Conservation (phyloP, 2,888 invertebrate genomes). For the Oligia strigilis region DNA sequence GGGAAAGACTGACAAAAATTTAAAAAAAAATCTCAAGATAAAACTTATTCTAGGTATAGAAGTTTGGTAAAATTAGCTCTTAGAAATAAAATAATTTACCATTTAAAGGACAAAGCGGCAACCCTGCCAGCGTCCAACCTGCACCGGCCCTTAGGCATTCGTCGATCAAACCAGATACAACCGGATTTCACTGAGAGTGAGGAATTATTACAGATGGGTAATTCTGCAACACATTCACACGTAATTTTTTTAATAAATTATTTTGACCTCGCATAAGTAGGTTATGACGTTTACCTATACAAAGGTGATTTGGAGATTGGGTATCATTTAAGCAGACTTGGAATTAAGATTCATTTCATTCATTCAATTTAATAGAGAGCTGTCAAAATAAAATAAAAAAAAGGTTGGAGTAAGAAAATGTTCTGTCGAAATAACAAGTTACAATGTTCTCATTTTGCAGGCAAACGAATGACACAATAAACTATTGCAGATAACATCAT, state of each 20-base stretch:
- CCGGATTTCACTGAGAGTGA: conserved; percentile 67
- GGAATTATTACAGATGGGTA: conserved; percentile 52
- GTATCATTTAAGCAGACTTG: background rate
- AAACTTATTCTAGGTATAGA: too few species aligned
- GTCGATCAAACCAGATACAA: conserved; percentile 66
- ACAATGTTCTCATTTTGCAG: conserved; percentile 11
- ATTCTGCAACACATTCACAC: conserved; percentile 55
- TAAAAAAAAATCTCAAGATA: too few species aligned
- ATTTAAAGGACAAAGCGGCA: conserved; percentile 11
- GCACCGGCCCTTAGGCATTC: conserved; percentile 57
- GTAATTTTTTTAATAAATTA: conserved; percentile 24
- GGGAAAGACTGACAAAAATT: too few species aligned
- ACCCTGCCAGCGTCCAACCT: conserved; percentile 34
- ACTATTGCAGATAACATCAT: conserved; percentile 18
- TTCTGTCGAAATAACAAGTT: conserved; percentile 1
- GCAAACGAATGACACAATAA: conserved; percentile 15
- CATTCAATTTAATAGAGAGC: background rate
- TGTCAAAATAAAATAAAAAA: background rate
- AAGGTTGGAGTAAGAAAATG: background rate
- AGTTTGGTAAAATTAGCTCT: too few species aligned
- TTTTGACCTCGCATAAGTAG: conserved; percentile 33
- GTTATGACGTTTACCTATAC: conserved; percentile 31
- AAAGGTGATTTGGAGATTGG: background rate
- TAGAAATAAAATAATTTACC: background rate
- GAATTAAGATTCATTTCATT: background rate